A percentile compares a stretch with the other conserved stretches of the same genome.
phyloP scores from a whole-genome alignment of 2,113 vertebrate genomes.

The Microcebus murinus region DNA sequence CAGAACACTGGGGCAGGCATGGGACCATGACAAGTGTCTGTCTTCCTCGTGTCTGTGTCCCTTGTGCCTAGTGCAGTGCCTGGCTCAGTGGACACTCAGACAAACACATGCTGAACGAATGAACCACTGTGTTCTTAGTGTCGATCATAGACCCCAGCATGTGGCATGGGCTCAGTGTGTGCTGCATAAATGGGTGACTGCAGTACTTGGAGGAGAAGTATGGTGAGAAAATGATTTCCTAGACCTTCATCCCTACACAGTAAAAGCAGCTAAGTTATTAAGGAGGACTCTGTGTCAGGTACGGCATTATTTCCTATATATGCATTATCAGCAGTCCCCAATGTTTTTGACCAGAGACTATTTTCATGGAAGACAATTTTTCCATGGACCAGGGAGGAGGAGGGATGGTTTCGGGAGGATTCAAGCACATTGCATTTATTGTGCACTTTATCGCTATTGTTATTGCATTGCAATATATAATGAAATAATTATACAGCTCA shows the following conservation, averaged over 20 bases:
- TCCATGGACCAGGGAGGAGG: too few species aligned
- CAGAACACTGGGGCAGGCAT: background rate
- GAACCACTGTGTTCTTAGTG: background rate
- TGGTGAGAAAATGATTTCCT: background rate
- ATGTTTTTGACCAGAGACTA: too few species aligned
- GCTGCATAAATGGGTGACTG: background rate
- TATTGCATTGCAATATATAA: too few species aligned
- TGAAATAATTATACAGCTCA: too few species aligned
- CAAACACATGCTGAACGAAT: background rate
- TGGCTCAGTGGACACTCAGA: background rate
- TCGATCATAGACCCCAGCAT: fast-evolving
- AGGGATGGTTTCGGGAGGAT: too few species aligned
- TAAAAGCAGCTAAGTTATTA: background rate
- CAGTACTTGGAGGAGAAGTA: background rate
- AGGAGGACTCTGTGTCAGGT: background rate
- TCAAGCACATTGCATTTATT: too few species aligned
- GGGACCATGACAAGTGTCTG: background rate
- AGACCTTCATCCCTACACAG: too few species aligned
- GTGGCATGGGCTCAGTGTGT: fast-evolving
- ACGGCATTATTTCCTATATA: fast-evolving
- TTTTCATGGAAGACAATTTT: too few species aligned
- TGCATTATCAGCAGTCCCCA: too few species aligned
- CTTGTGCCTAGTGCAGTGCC: too few species aligned
- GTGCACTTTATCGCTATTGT: too few species aligned
- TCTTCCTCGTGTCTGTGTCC: background rate